Evolutionary conservation across 2,888 invertebrate species (phyloP).

Genomic region (Xestia sexstrigata): DNA sequence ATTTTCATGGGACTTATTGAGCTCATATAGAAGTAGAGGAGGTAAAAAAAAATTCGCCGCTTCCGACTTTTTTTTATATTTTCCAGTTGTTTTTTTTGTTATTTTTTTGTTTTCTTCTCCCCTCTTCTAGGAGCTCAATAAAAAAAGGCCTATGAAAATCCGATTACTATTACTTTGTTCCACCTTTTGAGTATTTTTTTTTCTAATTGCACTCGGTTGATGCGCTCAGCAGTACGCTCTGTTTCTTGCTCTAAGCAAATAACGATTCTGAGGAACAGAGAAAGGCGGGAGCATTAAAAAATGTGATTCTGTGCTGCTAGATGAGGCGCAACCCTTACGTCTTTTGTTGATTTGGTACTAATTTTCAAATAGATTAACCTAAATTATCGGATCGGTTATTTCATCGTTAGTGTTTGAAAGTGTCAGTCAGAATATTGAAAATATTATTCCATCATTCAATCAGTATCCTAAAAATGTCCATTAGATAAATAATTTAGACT

Average conservation of each 20-base stretch:
- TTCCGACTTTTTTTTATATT: no score
- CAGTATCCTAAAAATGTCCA: not conserved
- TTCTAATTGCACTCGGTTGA: no score
- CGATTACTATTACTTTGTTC: no score
- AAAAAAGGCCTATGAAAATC: no score
- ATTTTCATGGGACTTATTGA: no score
- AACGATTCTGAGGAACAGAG: not conserved
- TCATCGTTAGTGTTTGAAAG: no score
- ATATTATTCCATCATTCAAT: not conserved
- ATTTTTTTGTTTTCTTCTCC: no score
- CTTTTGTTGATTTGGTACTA: not conserved
- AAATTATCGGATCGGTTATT: not conserved
- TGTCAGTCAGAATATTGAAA: not conserved
- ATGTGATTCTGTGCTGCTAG: not conserved
- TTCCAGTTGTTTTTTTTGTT: no score
- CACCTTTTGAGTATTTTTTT: no score
- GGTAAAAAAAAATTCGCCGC: no score
- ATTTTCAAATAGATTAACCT: not conserved
- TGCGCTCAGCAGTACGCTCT: not conserved
- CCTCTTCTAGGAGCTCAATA: no score
- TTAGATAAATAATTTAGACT: conserved; percentile 47
- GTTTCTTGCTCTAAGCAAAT: not conserved
- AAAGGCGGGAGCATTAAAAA: not conserved
- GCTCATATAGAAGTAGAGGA: no score
- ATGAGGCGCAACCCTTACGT: not conserved